Percentiles rank a stretch among this genome's conserved stretches.
phyloP scores from a whole-genome alignment of 2,113 vertebrate species.

The Ondatra zibethicus region DNA sequence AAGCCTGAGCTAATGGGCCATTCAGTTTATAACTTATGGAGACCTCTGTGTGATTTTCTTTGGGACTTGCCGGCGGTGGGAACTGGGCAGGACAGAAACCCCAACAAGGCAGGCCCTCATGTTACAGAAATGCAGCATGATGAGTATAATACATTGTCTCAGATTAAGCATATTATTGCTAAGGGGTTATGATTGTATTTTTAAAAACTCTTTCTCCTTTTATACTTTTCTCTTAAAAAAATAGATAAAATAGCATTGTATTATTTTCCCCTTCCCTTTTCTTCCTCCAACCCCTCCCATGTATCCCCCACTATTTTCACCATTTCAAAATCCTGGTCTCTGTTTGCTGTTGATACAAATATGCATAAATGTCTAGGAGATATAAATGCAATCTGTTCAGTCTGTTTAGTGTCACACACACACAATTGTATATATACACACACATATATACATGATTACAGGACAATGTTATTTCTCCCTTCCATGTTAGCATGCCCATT shows the following conservation, averaged over 20 bases:
- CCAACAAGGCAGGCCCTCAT: too few species aligned
- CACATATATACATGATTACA: not conserved
- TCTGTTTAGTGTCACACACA: not conserved
- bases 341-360: not conserved
- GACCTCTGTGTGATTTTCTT: too few species aligned
- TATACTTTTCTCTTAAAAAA: not conserved
- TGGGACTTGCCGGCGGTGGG: too few species aligned
- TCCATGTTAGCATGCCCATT: not conserved
- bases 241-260: not conserved
- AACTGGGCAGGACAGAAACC: too few species aligned
- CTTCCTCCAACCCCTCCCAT: not conserved
- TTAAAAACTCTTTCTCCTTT: not conserved
- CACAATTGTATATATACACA: accelerated
- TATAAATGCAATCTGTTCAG: not conserved
- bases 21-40: too few species aligned
- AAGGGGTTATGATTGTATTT: not conserved
- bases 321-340: not conserved
- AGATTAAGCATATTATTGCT: not conserved
- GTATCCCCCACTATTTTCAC: not conserved
- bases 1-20: too few species aligned
- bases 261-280: not conserved
- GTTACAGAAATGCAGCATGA: not conserved
- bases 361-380: not conserved
- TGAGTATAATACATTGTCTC: not conserved
- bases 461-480: not conserved